These are phyloP conservation scores for Ernsta delagoae DNA, from an alignment of 2,888 invertebrate species.

Conservation along the genomic window DNA sequence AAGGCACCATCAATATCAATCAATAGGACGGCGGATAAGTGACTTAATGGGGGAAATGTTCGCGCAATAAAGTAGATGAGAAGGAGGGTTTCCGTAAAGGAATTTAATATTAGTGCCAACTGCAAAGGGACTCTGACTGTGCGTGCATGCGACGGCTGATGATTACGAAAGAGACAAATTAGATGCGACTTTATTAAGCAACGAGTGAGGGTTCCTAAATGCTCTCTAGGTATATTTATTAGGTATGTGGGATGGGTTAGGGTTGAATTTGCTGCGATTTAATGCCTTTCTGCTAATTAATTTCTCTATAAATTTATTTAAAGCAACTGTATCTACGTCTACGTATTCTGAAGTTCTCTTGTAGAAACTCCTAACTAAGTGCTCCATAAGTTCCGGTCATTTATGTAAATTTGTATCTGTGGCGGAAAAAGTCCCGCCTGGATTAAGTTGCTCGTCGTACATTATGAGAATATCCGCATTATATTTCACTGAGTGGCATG, in stretches of 20 bases:
- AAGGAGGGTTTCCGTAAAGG: constrained; percentile 30
- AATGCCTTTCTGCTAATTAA: constrained; percentile 2
- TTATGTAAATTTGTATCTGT: constrained; percentile 41
- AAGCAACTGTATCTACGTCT: too few species aligned
- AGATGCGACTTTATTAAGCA: constrained; percentile 15
- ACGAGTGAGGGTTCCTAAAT: constrained; percentile 12
- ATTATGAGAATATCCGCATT: constrained; percentile 79
- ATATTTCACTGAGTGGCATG: constrained; percentile 77
- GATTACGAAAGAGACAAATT: constrained; percentile 26
- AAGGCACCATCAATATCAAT: constrained; percentile 31
- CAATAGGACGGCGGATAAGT: constrained; percentile 26
- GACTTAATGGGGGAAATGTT: constrained; percentile 33
- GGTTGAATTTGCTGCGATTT: constrained; percentile 5
- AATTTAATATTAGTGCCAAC: constrained; percentile 29
- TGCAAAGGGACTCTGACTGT: constrained; percentile 20
- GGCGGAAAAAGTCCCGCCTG: constrained; percentile 67
- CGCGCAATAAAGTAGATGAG: constrained; percentile 27
- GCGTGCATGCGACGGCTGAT: constrained; percentile 25
- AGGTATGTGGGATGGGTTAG: constrained; percentile 5
- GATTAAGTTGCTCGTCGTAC: constrained; percentile 79
- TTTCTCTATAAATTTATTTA: background rate
- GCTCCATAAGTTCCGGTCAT: constrained; percentile 30
- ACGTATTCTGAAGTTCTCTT: too few species aligned
- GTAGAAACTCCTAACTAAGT: background rate
- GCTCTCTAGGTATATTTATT: constrained; percentile 15